phyloP scores from a whole-genome alignment of 1,140 invertebrate genomes.

The Zaprionus nigranus region DNA sequence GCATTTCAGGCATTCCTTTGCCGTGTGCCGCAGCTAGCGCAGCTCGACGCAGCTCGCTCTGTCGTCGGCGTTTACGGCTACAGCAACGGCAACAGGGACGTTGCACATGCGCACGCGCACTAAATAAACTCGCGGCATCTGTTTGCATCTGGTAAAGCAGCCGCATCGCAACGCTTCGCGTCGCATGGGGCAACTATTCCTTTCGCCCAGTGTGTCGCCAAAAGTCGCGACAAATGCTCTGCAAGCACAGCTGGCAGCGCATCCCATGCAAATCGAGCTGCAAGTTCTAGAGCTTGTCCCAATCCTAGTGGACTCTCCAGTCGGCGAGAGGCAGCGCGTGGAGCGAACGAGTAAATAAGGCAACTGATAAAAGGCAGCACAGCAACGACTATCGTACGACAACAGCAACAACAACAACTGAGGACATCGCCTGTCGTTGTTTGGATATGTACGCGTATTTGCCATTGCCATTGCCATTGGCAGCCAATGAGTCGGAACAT shows the following conservation, averaged over 20 bases:
- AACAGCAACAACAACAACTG: slow-evolving; percentile 24
- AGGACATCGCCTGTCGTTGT: slow-evolving; percentile 41
- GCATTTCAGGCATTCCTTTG: slow-evolving; percentile 79
- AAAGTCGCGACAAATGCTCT: neutral
- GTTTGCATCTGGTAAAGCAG: slow-evolving; percentile 21
- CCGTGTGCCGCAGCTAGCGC: slow-evolving; percentile 54
- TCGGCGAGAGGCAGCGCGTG: too few species aligned
- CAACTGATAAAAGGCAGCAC: slow-evolving; percentile 70
- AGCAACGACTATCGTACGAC: slow-evolving; percentile 33
- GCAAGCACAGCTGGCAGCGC: neutral
- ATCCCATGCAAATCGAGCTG: slow-evolving; percentile 37
- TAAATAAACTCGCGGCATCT: slow-evolving; percentile 72
- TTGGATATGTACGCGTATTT: slow-evolving; percentile 64
- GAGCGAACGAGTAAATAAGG: slow-evolving; percentile 66
- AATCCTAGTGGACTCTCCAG: neutral
- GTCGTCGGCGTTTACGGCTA: slow-evolving; percentile 32
- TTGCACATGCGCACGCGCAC: slow-evolving; percentile 76
- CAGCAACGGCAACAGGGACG: slow-evolving; percentile 45
- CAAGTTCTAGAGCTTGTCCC: slow-evolving; percentile 10
- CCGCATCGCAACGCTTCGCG: neutral
- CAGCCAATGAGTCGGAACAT: slow-evolving; percentile 73
- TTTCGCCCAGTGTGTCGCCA: neutral
- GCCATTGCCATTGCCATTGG: slow-evolving; percentile 64
- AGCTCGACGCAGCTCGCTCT: slow-evolving; percentile 3
- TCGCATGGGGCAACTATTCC: neutral